phyloP scores from a whole-genome alignment of 1,140 invertebrate genomes.

The Wasmannia auropunctata region DNA sequence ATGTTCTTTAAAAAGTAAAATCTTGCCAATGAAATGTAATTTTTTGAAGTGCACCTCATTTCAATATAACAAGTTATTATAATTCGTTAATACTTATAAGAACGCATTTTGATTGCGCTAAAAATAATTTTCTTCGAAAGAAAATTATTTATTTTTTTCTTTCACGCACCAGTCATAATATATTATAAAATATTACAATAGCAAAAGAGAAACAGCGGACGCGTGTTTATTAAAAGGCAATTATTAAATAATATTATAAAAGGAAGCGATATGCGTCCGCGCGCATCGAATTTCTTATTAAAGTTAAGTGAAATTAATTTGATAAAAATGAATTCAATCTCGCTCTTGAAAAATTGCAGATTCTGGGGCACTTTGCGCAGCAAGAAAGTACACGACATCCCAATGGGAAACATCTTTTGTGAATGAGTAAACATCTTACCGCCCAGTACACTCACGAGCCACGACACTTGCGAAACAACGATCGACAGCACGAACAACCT shows the following conservation, averaged over 20 bases:
- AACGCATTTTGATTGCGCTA: not conserved
- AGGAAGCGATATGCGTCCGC: not conserved
- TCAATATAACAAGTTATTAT: not conserved
- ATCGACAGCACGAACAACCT: constrained; percentile 16
- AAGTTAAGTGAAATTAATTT: not conserved
- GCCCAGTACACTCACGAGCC: constrained; percentile 29
- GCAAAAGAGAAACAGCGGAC: not conserved
- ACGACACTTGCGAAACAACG: constrained; percentile 25
- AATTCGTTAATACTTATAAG: not conserved
- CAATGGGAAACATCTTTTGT: not conserved
- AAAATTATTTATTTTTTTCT: not conserved
- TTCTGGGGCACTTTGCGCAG: not conserved
- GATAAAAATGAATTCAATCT: not conserved
- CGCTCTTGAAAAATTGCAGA: not conserved
- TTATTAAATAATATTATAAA: not conserved
- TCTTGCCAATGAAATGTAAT: not conserved
- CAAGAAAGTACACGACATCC: not conserved
- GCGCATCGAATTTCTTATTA: not conserved
- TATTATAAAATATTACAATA: not conserved
- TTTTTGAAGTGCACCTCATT: not conserved
- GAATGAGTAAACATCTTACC: constrained; percentile 57
- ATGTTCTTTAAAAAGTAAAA: not conserved
- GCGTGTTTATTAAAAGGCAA: not conserved
- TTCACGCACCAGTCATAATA: not conserved
- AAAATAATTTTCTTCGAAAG: not conserved